Percentiles rank a stretch among this genome's conserved stretches.
These are phyloP conservation scores for Aricia artaxerxes DNA, from an alignment of 2,888 invertebrate species.

Conservation along the genomic window DNA sequence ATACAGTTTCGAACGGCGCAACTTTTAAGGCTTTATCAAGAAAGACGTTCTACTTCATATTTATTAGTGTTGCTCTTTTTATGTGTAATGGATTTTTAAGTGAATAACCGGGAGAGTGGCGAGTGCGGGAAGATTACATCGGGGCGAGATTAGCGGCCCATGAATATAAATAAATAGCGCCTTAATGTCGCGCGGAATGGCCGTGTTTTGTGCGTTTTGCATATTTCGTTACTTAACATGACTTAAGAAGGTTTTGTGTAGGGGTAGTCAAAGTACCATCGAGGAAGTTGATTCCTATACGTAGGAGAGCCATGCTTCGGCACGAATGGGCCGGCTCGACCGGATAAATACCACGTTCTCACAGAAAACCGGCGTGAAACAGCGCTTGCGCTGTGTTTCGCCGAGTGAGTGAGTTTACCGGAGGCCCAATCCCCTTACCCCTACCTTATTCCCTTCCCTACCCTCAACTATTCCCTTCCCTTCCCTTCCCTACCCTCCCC, in stretches of 20 bases:
- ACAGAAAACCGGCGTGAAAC: no score
- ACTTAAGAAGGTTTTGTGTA: not conserved
- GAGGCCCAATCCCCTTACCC: no score
- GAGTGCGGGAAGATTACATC: constrained; percentile 41
- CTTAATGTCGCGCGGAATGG: not conserved
- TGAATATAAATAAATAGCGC: constrained; percentile 13
- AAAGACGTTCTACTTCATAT: constrained; percentile 63
- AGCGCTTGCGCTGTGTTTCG: no score
- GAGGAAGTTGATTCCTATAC: no score
- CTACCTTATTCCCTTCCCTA: no score
- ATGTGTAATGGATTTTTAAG: constrained; percentile 77
- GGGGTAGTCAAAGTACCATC: no score
- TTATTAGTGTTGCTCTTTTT: constrained; percentile 73
- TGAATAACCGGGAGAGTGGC: constrained; percentile 64
- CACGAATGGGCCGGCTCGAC: no score
- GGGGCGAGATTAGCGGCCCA: constrained; percentile 34
- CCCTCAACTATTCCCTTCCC: no score
- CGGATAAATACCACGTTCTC: no score
- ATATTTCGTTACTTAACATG: not conserved
- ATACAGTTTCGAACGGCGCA: constrained; percentile 38
- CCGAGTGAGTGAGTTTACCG: no score
- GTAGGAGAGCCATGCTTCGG: no score
- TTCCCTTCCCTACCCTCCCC: no score
- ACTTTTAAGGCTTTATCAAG: constrained; percentile 50
- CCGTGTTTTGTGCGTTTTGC: not conserved